Evolutionary conservation across 2,888 invertebrate species (phyloP).

Genomic region (Gibbula magus): DNA sequence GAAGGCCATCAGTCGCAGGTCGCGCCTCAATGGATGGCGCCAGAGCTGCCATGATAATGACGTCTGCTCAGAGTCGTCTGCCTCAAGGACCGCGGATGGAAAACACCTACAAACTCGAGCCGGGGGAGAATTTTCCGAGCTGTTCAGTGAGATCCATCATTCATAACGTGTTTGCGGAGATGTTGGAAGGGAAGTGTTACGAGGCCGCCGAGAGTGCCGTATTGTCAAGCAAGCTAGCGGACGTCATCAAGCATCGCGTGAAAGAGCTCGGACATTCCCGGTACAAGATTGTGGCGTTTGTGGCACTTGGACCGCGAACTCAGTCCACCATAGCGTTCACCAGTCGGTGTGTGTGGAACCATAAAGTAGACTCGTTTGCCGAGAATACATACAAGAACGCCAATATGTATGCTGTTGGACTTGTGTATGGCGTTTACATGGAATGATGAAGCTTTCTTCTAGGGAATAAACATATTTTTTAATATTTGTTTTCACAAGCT

Average conservation of each 20-base stretch:
- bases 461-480: no score
- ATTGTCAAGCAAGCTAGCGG: conserved; percentile 53
- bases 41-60: conserved; percentile 47
- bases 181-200: conserved; percentile 52
- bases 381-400: conserved; percentile 58
- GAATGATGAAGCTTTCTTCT: conserved; percentile 45
- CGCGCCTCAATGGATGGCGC: conserved; percentile 35
- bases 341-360: conserved; percentile 68
- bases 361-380: conserved; percentile 60
- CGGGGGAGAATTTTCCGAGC: conserved; percentile 45
- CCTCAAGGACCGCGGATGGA: conserved; percentile 51
- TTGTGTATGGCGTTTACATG: conserved; percentile 61
- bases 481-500: no score
- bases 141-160: conserved; percentile 50
- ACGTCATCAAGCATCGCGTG: conserved; percentile 60
- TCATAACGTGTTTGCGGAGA: conserved; percentile 47
- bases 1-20: conserved; percentile 35
- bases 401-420: conserved; percentile 59
- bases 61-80: conserved; percentile 46
- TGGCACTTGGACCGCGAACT: conserved; percentile 57
- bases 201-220: conserved; percentile 54
- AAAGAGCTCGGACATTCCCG: conserved; percentile 57
- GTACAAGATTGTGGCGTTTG: conserved; percentile 62
- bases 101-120: conserved; percentile 63
- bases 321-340: conserved; percentile 57